These are phyloP conservation scores for Scomber japonicus DNA, from an alignment of 2,113 vertebrate genomes.

Conservation along the genomic window DNA sequence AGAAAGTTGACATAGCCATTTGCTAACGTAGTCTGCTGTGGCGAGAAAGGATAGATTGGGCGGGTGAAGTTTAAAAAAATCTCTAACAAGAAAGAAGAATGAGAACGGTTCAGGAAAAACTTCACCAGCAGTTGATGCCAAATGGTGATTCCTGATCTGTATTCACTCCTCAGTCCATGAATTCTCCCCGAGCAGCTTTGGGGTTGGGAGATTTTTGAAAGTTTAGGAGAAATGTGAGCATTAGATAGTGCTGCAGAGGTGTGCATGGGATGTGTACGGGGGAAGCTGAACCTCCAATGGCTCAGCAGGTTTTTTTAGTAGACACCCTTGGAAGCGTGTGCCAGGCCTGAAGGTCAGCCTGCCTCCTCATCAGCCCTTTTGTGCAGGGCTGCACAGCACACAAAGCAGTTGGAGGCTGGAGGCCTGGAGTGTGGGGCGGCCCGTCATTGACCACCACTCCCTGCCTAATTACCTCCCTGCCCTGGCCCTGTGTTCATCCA, in stretches of 20 bases:
- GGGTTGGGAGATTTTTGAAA: conserved; percentile 69
- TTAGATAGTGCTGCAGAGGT: conserved; percentile 61
- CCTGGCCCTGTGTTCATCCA: conserved; percentile 74
- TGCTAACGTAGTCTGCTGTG: conserved; percentile 61
- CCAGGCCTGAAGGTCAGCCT: conserved; percentile 83
- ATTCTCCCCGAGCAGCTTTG: conserved; percentile 63
- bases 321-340: conserved; percentile 76
- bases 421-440: conserved; percentile 64
- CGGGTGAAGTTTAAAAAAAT: conserved; percentile 53
- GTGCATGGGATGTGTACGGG: conserved; percentile 41
- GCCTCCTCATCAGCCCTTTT: conserved; percentile 80
- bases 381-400: conserved; percentile 58
- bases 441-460: conserved; percentile 83
- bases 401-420: conserved; percentile 75
- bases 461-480: conserved; percentile 84
- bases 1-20: conserved; percentile 69
- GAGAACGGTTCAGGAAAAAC: conserved; percentile 43
- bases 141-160: conserved; percentile 66
- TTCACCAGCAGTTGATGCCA: conserved; percentile 50
- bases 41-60: conserved; percentile 39
- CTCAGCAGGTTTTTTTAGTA: conserved; percentile 66
- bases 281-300: conserved; percentile 69
- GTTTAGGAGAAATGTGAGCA: conserved; percentile 59
- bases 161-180: conserved; percentile 64
- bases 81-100: conserved; percentile 41